phyloP scores from a whole-genome alignment of 2,113 vertebrate genomes.

The Trichechus manatus region DNA sequence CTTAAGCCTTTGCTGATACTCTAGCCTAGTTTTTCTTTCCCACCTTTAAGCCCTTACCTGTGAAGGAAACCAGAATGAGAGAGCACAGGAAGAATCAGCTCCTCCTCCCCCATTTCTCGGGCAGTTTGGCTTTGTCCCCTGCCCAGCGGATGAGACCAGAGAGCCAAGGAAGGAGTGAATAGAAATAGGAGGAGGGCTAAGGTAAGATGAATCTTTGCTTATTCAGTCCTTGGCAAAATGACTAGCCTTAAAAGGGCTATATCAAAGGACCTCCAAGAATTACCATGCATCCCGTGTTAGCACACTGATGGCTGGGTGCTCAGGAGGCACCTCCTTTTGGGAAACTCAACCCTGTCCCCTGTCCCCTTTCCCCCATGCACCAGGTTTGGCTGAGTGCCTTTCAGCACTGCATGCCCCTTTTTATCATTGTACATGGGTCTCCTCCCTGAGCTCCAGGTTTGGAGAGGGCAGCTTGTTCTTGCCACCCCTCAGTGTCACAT shows the following conservation, averaged over 20 bases:
- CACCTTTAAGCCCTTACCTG: not conserved
- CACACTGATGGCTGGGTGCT: not conserved
- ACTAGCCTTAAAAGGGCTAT: not conserved
- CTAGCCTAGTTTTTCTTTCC: not conserved
- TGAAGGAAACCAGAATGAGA: not conserved
- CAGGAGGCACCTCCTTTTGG: not conserved
- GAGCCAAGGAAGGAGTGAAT: not conserved
- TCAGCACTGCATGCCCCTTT: no score
- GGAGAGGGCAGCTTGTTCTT: no score
- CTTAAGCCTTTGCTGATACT: not conserved
- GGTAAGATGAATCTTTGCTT: not conserved
- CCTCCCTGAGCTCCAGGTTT: not conserved
- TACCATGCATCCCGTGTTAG: not conserved
- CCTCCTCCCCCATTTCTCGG: not conserved
- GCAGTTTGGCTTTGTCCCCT: not conserved
- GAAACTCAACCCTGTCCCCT: accelerated
- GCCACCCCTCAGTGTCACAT: not conserved
- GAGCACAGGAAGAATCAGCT: not conserved
- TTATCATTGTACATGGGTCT: no score
- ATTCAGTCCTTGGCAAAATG: not conserved
- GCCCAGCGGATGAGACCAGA: not conserved
- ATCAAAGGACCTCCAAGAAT: not conserved
- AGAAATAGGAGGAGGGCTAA: not conserved
- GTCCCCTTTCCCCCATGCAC: no score
- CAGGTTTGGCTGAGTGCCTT: not conserved